Evolutionary conservation across 2,797 vertebrate genomes (phyloP).

Genomic region (Jordanella pulchra): DNA sequence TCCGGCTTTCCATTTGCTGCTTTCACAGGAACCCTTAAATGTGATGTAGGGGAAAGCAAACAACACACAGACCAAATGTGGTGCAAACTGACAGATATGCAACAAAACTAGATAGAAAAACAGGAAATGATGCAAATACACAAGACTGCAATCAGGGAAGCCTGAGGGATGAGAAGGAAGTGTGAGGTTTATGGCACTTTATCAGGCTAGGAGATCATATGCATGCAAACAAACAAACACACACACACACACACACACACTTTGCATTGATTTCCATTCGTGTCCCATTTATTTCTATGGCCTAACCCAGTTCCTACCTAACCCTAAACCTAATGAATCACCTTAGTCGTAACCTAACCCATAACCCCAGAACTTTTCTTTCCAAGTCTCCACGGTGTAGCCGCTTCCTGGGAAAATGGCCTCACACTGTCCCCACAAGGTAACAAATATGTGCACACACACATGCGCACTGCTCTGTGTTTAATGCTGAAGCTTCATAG

Average conservation of each 20-base stretch:
- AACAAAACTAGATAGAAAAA: not conserved
- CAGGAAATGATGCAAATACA: constrained; percentile 25
- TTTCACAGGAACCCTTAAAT: constrained; percentile 66
- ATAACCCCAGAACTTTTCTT: too few relatives aligned
- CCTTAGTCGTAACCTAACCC: too few relatives aligned
- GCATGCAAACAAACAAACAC: not conserved
- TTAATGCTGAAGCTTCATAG: constrained; percentile 22
- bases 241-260: not conserved
- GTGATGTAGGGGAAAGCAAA: constrained; percentile 60
- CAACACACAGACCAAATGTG: not conserved
- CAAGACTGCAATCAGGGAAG: constrained; percentile 44
- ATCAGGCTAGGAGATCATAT: constrained; percentile 46
- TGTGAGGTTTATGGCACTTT: constrained; percentile 52
- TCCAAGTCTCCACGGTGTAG: too few relatives aligned
- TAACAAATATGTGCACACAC: not conserved
- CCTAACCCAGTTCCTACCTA: too few relatives aligned
- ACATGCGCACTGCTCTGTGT: constrained; percentile 14
- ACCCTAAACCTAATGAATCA: too few relatives aligned
- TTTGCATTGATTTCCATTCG: too few relatives aligned
- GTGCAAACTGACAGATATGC: constrained; percentile 10
- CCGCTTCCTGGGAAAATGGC: too few relatives aligned
- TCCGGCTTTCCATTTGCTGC: constrained; percentile 52
- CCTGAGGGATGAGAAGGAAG: constrained; percentile 47
- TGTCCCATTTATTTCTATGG: too few relatives aligned
- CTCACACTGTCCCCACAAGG: too few relatives aligned